Percentiles rank a stretch among this genome's conserved stretches.
phyloP scores from a whole-genome alignment of 2,797 vertebrate species.

The Pteronotus mesoamericanus region DNA sequence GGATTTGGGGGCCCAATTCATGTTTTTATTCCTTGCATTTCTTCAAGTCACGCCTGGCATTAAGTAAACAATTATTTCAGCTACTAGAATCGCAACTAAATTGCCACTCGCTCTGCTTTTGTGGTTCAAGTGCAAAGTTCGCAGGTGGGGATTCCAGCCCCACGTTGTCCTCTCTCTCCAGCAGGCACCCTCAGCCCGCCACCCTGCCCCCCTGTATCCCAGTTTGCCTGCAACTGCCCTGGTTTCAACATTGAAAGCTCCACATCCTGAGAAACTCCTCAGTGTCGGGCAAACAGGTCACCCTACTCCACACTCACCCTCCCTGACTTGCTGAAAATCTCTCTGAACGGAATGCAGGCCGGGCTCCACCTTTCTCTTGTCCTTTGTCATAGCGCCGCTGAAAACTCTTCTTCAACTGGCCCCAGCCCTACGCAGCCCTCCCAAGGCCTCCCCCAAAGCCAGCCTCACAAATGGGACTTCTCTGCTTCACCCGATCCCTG shows the following conservation, averaged over 20 bases:
- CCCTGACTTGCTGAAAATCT: background rate
- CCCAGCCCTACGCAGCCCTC: too few species aligned
- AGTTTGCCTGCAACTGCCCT: background rate
- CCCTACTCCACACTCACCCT: background rate
- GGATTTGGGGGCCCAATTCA: background rate
- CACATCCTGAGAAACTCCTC: background rate
- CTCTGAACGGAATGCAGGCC: background rate
- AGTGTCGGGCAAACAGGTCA: background rate
- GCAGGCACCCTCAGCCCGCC: background rate
- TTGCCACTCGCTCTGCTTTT: background rate
- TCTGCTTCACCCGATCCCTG: background rate
- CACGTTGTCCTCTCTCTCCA: background rate
- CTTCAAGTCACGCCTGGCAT: background rate
- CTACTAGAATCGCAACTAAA: background rate
- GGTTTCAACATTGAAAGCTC: background rate
- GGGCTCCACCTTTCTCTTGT: background rate
- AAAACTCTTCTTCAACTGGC: background rate
- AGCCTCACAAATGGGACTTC: background rate
- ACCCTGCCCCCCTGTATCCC: background rate
- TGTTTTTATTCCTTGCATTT: background rate
- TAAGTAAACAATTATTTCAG: background rate
- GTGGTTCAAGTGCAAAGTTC: background rate
- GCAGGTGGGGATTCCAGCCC: background rate
- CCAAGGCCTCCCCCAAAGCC: background rate
- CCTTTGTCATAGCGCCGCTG: background rate